Base-by-base conservation (phyloP, 2,888 invertebrate species). In the Synanthedon vespiformis region DNA sequence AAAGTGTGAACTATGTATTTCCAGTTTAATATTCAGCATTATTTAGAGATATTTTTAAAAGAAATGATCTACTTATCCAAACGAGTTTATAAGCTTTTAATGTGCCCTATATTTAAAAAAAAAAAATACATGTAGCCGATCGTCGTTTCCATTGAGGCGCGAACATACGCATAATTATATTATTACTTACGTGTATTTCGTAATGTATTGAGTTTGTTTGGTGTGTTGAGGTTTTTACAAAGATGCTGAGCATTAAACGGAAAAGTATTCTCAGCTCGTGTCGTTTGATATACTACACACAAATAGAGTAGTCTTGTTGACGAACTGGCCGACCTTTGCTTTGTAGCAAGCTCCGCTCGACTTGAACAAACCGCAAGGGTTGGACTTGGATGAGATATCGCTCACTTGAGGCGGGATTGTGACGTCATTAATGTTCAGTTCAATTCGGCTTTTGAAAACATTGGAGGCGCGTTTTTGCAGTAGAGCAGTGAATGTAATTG, bases 1-100 rank as follows among this genome's bases (percentile, higher is more conserved):
- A 77, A 81, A 68, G 79, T 80, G 84, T 87, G 84, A 77, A 79
- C 72, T 77, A 77, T 77, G 64, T 66, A 84, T 85, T 87, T 83
- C 81, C 88, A 86, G 87, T 87, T 87, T 87, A 87, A 87, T 87
- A 87, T 86, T 87, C 87, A 87, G 87, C 87, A 86, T 87, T 80
- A 85, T 79, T 77, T 81, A 85, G 79, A 78, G 80, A 85, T 82
- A 73, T 76, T 80, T 85, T 72, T 65, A 70, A 70, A 68, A 68
- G 74, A 72, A 67, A 73, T 74, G 72, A 73, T 60, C 59, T 75
- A 82, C 74, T 78, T 79, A 79, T 76, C 72, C 68, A 68, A 77
- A 72, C 50, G 58, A 67, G 74, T 65, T 82, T 84, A 22, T 22
- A 84, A n/a, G 85, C 83, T 85, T 80, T 80, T 81, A 83, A 84